Conservation (phyloP, 2,113 vertebrate species). For the Platichthys flesus region DNA sequence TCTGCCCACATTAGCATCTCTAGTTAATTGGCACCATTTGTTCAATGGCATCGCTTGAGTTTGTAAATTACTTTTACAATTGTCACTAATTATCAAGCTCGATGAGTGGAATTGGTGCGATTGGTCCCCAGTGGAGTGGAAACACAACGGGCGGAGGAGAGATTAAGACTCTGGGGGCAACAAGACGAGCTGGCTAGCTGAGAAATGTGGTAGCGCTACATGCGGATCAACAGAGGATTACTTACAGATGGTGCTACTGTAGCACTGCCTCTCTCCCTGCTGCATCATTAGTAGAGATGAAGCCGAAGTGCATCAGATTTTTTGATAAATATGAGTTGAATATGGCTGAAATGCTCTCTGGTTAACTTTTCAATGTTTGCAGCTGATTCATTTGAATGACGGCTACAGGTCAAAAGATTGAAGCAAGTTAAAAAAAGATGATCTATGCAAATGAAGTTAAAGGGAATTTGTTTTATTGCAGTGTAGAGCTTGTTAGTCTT, state of each 20-base stretch:
- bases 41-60: constrained; percentile 74
- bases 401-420: too few relatives aligned
- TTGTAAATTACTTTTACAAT: constrained; percentile 81
- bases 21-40: constrained; percentile 80
- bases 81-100: constrained; percentile 83
- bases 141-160: constrained; percentile 73
- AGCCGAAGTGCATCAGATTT: background rate
- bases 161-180: constrained; percentile 71
- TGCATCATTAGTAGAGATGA: constrained; percentile 1
- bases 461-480: too few relatives aligned
- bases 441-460: too few relatives aligned
- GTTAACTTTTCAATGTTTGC: too few relatives aligned
- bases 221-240: constrained; percentile 61
- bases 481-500: too few relatives aligned
- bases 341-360: too few relatives aligned
- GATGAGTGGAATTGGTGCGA: constrained; percentile 78
- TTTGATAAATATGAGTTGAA: too few relatives aligned
- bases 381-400: too few relatives aligned
- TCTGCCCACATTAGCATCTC: constrained; percentile 80
- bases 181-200: constrained; percentile 54
- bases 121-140: constrained; percentile 75
- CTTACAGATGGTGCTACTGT: constrained; percentile 57
- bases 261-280: constrained; percentile 34
- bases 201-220: constrained; percentile 46
- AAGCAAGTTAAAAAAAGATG: too few relatives aligned